Conservation (phyloP, 2,113 vertebrate genomes). For the Labeo catla region DNA sequence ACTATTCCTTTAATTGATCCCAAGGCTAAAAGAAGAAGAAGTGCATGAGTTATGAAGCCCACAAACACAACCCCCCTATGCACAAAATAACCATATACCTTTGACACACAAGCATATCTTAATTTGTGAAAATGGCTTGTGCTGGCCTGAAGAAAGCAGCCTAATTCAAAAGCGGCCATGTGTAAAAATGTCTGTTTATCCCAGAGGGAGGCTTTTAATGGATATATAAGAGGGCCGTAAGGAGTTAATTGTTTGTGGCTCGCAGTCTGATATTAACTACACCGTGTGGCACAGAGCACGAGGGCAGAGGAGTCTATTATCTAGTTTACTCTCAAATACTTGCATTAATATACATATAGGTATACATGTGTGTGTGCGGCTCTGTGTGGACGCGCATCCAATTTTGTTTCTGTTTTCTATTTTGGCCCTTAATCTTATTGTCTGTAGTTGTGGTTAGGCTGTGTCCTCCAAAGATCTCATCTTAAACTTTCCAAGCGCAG, state of each 20-base stretch:
- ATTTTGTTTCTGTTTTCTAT: slow-evolving; percentile 11
- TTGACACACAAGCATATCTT: slow-evolving; percentile 38
- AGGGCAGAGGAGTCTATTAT: not conserved
- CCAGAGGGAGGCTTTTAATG: slow-evolving; percentile 34
- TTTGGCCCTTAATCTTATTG: slow-evolving; percentile 11
- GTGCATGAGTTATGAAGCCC: not conserved
- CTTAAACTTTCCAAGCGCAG: slow-evolving; percentile 44
- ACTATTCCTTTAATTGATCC: slow-evolving; percentile 31
- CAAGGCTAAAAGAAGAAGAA: slow-evolving; percentile 7
- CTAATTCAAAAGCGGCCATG: slow-evolving; percentile 47
- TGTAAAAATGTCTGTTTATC: slow-evolving; percentile 56
- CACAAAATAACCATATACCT: slow-evolving; percentile 33
- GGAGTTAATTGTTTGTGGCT: slow-evolving; percentile 42
- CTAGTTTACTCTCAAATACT: slow-evolving; percentile 18
- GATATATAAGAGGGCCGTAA: slow-evolving; percentile 38
- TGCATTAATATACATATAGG: slow-evolving; percentile 22
- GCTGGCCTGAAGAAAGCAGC: slow-evolving; percentile 46
- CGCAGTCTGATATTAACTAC: slow-evolving; percentile 27
- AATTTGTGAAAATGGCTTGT: slow-evolving; percentile 40
- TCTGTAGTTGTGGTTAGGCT: slow-evolving; percentile 4
- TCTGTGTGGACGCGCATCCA: slow-evolving; percentile 1
- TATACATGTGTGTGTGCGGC: not conserved
- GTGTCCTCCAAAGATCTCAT: slow-evolving; percentile 47
- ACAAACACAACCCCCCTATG: slow-evolving; percentile 31
- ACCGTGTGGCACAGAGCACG: not conserved